phyloP scores from a whole-genome alignment of 64 coral and sea anemone species.

The Exaiptasia diaphana region DNA sequence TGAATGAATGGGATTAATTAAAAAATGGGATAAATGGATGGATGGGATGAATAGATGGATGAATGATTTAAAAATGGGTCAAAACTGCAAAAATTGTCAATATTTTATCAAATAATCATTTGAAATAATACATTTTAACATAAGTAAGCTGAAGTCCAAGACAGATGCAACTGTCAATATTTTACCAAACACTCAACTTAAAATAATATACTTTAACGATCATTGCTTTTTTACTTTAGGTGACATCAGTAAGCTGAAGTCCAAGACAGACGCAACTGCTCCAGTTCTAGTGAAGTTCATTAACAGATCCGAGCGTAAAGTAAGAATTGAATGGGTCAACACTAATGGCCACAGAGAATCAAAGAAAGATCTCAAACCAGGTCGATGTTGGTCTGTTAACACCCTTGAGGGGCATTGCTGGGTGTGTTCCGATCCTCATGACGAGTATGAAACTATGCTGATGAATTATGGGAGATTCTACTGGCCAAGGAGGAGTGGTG shows the following conservation, averaged over 20 bases:
- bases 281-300: conserved; percentile 27
- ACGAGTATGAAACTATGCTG: conserved; percentile 13
- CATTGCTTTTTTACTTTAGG: background rate
- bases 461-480: conserved; percentile 11
- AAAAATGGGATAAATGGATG: too few relatives aligned
- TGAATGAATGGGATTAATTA: too few relatives aligned
- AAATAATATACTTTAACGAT: too few relatives aligned
- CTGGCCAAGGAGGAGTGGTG: background rate
- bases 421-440: background rate
- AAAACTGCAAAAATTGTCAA: too few relatives aligned
- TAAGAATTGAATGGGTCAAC: conserved; percentile 12
- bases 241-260: conserved; percentile 2
- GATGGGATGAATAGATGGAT: too few relatives aligned
- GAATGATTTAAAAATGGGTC: too few relatives aligned
- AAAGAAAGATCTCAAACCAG: conserved; percentile 3
- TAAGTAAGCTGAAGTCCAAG: conserved; percentile 4
- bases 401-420: conserved; percentile 17
- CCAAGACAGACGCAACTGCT: conserved; percentile 6
- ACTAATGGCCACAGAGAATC: conserved; percentile 9
- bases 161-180: too few relatives aligned
- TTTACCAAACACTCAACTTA: too few relatives aligned
- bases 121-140: too few relatives aligned
- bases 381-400: conserved; percentile 5
- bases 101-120: too few relatives aligned
- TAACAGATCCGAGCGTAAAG: background rate